Evolutionary conservation across 2,797 vertebrate genomes (phyloP), one percentile per base, ranked within the genome.

Genomic region (Molothrus ater): DNA sequence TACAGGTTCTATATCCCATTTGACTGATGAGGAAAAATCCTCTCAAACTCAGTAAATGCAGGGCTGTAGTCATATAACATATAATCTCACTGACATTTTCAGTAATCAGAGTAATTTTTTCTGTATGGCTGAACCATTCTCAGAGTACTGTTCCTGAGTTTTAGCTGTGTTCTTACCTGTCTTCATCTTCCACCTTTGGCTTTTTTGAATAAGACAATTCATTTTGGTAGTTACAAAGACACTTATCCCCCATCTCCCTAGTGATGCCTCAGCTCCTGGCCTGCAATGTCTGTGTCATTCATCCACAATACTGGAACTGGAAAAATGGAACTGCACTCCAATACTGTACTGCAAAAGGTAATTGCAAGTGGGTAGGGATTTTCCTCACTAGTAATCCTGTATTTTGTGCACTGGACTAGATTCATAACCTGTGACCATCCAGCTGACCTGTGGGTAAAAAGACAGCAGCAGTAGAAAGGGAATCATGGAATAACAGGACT

Each of bases 161-260:
- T 81, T 84, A 84, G 40, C 78, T 80, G 34, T 70, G 31, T 79
- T 91, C 92, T 86, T 64, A 64, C 70, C 60, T 60, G 59, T 79
- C 75, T 86, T 79, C 78, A 80, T 82, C 59, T 68, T 76, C 83
- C 71, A 74, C 47, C 61, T 90, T 59, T 90, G 71, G 56, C 57
- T 96, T 92, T 92, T 89, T 80, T 63, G 64, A 95, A 68, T 72
- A 90, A 66, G 42, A 75, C 69, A 75, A 92, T 88, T 95, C 54
- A 92, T 87, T 94, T 87, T 84, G 81, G 87, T 81, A 64, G 83
- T 83, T 89, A 83, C 57, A 73, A 53, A 82, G 73, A 71, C 66
- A 80, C 80, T 93, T 72, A 85, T 86, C 18, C 53, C 45, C 63
- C 42, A 22, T 51, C 32, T 91, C 69, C 63, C 60, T n/a, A 43